These are phyloP conservation scores for Emydoidea blandingii DNA, from an alignment of 2,797 vertebrate species.

Conservation along the genomic window DNA sequence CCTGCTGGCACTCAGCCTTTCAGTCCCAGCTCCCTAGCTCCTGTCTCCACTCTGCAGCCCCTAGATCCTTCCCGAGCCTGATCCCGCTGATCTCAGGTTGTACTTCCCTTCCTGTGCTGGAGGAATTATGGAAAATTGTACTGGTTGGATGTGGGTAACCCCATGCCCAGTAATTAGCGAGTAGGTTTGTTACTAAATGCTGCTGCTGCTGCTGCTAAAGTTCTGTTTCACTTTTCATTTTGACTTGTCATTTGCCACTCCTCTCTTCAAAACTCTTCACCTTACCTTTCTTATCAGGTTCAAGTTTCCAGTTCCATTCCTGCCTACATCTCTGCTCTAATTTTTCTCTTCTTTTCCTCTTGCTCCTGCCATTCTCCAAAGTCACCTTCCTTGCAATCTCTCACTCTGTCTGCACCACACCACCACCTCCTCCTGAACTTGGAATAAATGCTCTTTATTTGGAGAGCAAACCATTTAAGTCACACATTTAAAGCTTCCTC, in stretches of 20 bases:
- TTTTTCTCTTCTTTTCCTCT: not conserved
- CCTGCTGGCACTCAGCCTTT: not conserved
- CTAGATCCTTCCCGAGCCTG: not conserved
- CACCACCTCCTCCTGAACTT: not conserved
- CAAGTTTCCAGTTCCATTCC: not conserved
- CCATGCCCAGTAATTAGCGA: not conserved
- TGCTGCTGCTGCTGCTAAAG: not conserved
- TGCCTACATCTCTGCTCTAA: not conserved
- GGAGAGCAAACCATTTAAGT: not conserved
- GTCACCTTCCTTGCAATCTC: not conserved
- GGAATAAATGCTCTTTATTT: not conserved
- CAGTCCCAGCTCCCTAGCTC: not conserved
- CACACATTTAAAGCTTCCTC: not conserved
- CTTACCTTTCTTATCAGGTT: not conserved
- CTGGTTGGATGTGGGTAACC: not conserved
- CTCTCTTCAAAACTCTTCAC: not conserved
- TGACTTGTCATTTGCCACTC: not conserved
- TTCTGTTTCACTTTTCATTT: not conserved
- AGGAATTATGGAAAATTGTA: not conserved
- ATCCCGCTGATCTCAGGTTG: not conserved
- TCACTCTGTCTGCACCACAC: not conserved
- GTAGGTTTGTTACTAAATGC: not conserved
- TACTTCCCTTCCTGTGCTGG: not conserved
- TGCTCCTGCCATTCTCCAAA: not conserved
- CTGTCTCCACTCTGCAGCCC: not conserved